Conservation (phyloP, 2,888 invertebrate species). For the Ommatoiulus sabulosus region DNA sequence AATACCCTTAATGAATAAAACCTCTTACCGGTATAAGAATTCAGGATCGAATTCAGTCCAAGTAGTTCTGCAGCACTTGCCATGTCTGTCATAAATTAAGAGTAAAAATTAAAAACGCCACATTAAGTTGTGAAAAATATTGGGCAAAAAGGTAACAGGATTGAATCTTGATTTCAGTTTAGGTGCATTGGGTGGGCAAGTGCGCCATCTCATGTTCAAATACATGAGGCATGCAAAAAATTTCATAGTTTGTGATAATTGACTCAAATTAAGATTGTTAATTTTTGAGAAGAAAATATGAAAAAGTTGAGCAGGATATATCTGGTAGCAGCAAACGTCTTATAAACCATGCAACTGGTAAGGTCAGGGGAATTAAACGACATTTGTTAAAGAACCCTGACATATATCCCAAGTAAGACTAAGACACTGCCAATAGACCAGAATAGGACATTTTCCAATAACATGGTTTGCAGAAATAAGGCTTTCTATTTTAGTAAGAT, state of each 20-base stretch:
- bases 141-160: no score
- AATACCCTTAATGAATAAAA: no score
- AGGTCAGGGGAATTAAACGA: neutral
- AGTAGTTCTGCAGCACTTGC: slow-evolving; percentile 58
- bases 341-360: neutral
- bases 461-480: slow-evolving; percentile 28
- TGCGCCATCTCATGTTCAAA: neutral
- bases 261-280: neutral
- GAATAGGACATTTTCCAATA: slow-evolving; percentile 14
- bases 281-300: no score
- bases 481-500: slow-evolving; percentile 12
- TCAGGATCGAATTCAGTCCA: slow-evolving; percentile 58
- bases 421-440: slow-evolving; percentile 35
- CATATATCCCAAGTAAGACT: neutral
- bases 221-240: no score
- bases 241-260: neutral
- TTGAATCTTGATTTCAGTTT: neutral
- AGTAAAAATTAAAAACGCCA: neutral
- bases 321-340: neutral
- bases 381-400: neutral
- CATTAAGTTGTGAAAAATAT: neutral
- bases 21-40: slow-evolving; percentile 54
- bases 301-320: neutral
- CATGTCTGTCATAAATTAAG: slow-evolving; percentile 55
- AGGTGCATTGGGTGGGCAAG: neutral